phyloP scores from a whole-genome alignment of 1,140 invertebrate genomes.

The Druon quercuslanigerum region DNA sequence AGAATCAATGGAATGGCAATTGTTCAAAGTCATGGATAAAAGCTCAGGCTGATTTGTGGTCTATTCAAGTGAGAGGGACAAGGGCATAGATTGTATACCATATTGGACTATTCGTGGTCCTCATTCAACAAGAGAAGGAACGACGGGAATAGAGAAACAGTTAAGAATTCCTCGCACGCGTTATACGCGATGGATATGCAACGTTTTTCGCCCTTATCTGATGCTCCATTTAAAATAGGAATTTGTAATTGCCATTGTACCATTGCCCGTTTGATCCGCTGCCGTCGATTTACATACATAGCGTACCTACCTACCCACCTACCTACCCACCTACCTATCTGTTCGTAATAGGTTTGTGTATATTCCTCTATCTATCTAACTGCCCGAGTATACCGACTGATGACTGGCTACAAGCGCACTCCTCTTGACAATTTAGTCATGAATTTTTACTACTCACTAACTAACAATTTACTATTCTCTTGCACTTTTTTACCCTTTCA shows the following conservation, averaged over 20 bases:
- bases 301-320: neutral
- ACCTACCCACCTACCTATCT: too few relatives aligned
- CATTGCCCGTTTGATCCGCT: constrained; percentile 43
- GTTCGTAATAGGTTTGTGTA: too few relatives aligned
- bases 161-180: constrained; percentile 67
- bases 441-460: constrained; percentile 39
- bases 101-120: constrained; percentile 41
- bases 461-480: too few relatives aligned
- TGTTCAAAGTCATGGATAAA: too few relatives aligned
- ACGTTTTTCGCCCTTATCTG: constrained; percentile 64
- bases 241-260: constrained; percentile 66
- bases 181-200: constrained; percentile 54
- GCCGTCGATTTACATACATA: constrained; percentile 32
- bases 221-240: constrained; percentile 67
- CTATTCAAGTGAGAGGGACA: constrained; percentile 38
- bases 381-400: neutral
- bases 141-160: constrained; percentile 53
- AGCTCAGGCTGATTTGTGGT: neutral
- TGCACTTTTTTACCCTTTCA: constrained; percentile 35
- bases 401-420: neutral
- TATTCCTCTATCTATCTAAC: too few relatives aligned
- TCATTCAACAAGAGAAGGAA: constrained; percentile 44
- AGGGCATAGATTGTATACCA: constrained; percentile 31
- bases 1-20: too few relatives aligned
- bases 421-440: constrained; percentile 40